phyloP scores from a whole-genome alignment of 35 echinoderm and acorn worm genomes.

The Holothuria glaberrima region DNA sequence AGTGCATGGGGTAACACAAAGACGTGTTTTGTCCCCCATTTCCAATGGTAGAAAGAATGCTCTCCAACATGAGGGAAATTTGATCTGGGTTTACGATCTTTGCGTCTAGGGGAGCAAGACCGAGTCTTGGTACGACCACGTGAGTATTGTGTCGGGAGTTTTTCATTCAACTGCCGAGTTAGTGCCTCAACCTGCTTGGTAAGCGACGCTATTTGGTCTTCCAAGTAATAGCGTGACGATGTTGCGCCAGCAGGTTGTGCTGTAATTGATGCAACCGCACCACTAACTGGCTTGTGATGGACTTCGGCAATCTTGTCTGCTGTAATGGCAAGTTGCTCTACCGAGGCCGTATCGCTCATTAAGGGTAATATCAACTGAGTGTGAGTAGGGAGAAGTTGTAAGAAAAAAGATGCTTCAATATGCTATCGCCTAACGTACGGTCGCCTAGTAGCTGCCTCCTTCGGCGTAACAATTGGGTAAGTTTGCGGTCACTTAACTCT shows the following conservation, averaged over 20 bases:
- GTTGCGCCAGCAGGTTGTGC: not conserved
- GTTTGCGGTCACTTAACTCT: not conserved
- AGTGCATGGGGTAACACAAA: not conserved
- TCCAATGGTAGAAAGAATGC: not conserved
- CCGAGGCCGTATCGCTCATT: not conserved
- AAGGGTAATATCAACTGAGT: not conserved
- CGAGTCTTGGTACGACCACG: not conserved
- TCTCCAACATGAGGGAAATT: not conserved
- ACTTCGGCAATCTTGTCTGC: not conserved
- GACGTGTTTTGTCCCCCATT: not conserved
- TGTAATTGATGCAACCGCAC: not conserved
- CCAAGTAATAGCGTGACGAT: not conserved
- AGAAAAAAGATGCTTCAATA: slow-evolving; percentile 17
- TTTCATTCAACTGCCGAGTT: not conserved
- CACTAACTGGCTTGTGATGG: not conserved
- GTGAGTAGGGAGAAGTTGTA: not conserved
- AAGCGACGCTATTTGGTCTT: not conserved
- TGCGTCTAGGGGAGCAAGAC: not conserved
- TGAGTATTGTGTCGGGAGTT: not conserved
- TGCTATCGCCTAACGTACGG: not conserved
- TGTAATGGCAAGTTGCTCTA: not conserved
- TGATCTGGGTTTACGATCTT: no score
- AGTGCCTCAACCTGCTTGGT: slow-evolving; percentile 7
- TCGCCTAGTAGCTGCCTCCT: not conserved
- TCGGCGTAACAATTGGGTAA: not conserved